These are phyloP conservation scores for Acanthosepion esculentum DNA, from an alignment of 2,888 invertebrate genomes.

Conservation along the genomic window DNA sequence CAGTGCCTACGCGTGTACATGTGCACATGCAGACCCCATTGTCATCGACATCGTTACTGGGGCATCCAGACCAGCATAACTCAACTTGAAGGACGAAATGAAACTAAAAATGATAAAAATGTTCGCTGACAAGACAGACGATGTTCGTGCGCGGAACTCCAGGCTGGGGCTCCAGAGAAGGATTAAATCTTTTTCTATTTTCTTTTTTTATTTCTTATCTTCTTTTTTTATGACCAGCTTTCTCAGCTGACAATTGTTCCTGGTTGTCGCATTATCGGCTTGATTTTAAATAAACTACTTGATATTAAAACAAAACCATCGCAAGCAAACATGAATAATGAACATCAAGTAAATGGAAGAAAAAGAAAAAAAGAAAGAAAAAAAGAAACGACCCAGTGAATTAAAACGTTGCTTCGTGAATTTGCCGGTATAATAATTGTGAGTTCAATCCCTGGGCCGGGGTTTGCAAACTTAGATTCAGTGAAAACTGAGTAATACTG, in stretches of 20 bases:
- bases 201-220: not conserved
- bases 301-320: not conserved
- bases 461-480: no score
- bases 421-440: no score
- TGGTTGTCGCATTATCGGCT: not conserved
- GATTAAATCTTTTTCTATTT: not conserved
- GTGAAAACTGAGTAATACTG: no score
- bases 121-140: not conserved
- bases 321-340: not conserved
- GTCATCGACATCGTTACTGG: slow-evolving; percentile 33
- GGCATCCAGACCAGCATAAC: not conserved
- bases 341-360: not conserved
- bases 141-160: no score
- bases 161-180: not conserved
- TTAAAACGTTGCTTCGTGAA: no score
- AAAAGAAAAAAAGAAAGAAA: no score
- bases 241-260: not conserved
- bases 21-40: not conserved
- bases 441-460: no score
- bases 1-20: no score
- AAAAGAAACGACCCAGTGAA: no score
- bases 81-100: slow-evolving; percentile 18
- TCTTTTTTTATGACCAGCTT: not conserved
- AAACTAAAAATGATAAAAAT: not conserved
- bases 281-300: not conserved